Evolutionary conservation across 2,113 vertebrate genomes (phyloP).

Genomic region (Lonchura striata): DNA sequence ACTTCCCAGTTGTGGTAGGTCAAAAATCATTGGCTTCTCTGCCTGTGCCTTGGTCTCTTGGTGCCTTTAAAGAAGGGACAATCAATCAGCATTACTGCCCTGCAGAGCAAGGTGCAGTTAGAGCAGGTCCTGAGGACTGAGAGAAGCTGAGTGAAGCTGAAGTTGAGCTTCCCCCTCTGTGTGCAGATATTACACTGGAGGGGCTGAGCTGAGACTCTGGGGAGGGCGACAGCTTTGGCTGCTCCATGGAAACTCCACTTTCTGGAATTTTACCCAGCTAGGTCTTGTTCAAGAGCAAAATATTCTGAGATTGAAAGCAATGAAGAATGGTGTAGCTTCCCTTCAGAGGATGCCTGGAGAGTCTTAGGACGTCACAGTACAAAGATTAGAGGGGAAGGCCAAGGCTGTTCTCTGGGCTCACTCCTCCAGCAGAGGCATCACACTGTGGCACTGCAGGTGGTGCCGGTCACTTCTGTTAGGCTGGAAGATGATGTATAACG

Average conservation of each 20-base stretch:
- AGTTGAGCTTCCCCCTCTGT: not conserved
- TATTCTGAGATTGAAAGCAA: not conserved
- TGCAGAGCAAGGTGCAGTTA: not conserved
- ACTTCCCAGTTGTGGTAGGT: not conserved
- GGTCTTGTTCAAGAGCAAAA: not conserved
- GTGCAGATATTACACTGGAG: not conserved
- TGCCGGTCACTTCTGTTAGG: not conserved
- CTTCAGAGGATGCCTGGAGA: not conserved
- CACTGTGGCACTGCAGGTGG: accelerated
- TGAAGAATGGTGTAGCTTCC: not conserved
- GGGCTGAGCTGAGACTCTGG: not conserved
- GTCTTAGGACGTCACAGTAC: not conserved
- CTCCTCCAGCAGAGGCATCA: not conserved
- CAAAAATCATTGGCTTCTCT: not conserved
- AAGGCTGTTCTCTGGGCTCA: not conserved
- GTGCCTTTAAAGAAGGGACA: not conserved
- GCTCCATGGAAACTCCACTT: not conserved
- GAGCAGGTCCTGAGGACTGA: not conserved
- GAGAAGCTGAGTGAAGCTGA: not conserved
- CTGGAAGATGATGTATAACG: not conserved
- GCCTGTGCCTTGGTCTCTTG: not conserved
- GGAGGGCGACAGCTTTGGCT: accelerated
- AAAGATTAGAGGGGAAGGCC: not conserved
- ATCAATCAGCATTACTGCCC: not conserved
- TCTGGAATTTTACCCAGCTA: not conserved